Evolutionary conservation across 2,797 vertebrate species (phyloP).

Genomic region (Cyprinodon diabolis): DNA sequence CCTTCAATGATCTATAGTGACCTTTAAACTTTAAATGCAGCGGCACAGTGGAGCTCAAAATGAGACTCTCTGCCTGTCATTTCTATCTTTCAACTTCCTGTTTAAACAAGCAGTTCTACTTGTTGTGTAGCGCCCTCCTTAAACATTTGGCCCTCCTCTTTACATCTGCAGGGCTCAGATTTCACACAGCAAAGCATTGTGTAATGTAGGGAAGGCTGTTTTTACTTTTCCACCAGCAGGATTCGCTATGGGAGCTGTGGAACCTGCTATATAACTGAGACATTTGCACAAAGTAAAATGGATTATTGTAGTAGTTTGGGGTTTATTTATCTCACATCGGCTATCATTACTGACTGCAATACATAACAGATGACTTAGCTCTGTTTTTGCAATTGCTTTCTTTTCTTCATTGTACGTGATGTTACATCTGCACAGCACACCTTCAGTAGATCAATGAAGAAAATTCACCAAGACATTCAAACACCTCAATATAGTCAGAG

Average conservation of each 20-base stretch:
- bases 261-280: constrained; percentile 5
- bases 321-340: background rate
- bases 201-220: constrained; percentile 23
- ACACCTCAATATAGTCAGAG: background rate
- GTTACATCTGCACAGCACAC: background rate
- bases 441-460: background rate
- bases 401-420: background rate
- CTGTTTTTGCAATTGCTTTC: background rate
- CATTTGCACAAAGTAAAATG: background rate
- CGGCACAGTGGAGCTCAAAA: constrained; percentile 3
- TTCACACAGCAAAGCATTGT: constrained; percentile 40
- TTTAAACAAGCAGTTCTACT: background rate
- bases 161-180: constrained; percentile 51
- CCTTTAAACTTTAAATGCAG: constrained; percentile 54
- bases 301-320: background rate
- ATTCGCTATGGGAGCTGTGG: constrained; percentile 14
- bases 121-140: constrained; percentile 4
- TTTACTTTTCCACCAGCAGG: constrained; percentile 42
- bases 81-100: background rate
- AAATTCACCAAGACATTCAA: background rate
- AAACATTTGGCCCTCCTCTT: constrained; percentile 24
- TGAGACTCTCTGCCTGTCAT: background rate
- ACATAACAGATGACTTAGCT: background rate
- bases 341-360: background rate
- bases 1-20: constrained; percentile 29